Base-by-base conservation (phyloP, 2,888 invertebrate species). In the Drosophila mulleri region DNA sequence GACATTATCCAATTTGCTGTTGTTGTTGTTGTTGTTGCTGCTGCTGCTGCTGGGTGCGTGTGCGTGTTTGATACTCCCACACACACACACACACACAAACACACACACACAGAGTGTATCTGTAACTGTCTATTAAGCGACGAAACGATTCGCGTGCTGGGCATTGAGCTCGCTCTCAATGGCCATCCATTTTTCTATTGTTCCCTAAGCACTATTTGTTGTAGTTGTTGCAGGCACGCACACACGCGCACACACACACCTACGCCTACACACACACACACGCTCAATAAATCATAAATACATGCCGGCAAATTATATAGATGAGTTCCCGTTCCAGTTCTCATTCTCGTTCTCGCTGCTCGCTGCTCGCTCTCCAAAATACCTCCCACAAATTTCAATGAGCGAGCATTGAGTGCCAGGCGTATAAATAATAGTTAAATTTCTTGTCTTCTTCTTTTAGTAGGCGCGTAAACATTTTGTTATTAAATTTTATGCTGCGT, bases 281-380 rank as follows among this genome's bases (percentile, higher is more conserved):
- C 77, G 83, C 83, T 90, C 86, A 83, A 86, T 86, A 86, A 86
- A 86, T 86, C 85, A 86, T 86, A 90, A 89, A 86, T 85, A 88
- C 60, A 88, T 89, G 85, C 86, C 76, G 75, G 88, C 88, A 85
- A 86, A 86, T 86, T 86, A 90, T 88, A 77, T 75, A 77, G 85
- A 83, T 72, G 89, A 71, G 87, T 75, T 80, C 68, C 58, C 64
- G 57, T 56, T 71, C 67, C 60, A 56, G 23, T 65, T 23, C 58
- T 41, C 53, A 2, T 65, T 23, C 58, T 47, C 58, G 2, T 50
- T 48, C 59, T 45, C 67, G 23, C 53, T 37, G 12, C 37, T 35
- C 50, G 14, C 11, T 18, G 23, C 14, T 45, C 45, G 23, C 65
- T n/a, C 71, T 16, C 37, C 37, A 39, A 39, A 16, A 39, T 39